Percentiles rank a stretch among this genome's conserved stretches.
phyloP scores from a whole-genome alignment of 2,888 invertebrate species.

The Lithophane semibrunnea region DNA sequence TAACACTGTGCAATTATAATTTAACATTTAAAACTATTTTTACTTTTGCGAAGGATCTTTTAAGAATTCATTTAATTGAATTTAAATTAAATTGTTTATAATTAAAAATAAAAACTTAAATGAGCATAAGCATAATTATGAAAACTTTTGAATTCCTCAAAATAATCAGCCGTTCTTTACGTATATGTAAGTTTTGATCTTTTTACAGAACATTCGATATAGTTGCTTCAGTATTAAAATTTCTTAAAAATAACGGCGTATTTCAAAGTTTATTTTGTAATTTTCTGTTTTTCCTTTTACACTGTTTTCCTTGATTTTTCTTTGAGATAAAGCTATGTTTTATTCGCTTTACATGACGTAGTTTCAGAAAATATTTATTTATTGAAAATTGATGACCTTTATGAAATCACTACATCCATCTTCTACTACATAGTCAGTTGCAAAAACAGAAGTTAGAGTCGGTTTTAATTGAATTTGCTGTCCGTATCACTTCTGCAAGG shows the following conservation, averaged over 20 bases:
- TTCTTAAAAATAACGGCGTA: not conserved
- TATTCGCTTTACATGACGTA: not conserved
- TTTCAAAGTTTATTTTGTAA: not conserved
- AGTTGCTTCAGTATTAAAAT: not conserved
- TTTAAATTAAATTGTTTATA: not conserved
- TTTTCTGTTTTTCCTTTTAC: not conserved
- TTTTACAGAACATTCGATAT: not conserved
- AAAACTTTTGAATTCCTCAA: not conserved
- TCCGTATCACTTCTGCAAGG: conserved; percentile 1
- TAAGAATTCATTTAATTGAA: not conserved
- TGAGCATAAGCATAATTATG: not conserved
- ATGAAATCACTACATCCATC: not conserved
- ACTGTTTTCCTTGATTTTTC: not conserved
- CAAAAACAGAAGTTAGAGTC: conserved; percentile 8
- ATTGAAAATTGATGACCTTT: not conserved
- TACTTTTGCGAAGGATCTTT: not conserved
- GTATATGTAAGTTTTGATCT: not conserved
- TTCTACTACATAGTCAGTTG: not conserved
- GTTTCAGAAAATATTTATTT: not conserved
- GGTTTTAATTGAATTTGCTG: conserved; percentile 19
- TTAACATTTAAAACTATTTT: conserved; percentile 32
- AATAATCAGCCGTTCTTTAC: not conserved
- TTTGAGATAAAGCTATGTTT: not conserved
- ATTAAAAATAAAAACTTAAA: not conserved
- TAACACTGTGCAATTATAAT: conserved; percentile 42